Evolutionary conservation across 1,140 invertebrate genomes (phyloP).

Genomic region (Brachionus koreanus): DNA sequence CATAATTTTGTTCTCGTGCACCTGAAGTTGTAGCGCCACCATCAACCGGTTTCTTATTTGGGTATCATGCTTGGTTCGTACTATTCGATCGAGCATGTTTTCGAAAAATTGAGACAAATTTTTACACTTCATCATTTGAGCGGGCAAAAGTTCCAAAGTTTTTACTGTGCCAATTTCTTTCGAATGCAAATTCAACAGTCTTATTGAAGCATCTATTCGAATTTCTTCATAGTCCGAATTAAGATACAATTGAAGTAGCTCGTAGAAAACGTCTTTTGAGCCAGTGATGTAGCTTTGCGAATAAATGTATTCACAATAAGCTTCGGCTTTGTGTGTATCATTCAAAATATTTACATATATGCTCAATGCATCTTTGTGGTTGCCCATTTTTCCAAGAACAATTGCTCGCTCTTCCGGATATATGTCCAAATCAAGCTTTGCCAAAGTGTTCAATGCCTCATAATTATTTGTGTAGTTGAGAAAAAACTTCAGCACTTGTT

Average conservation of each 20-base stretch:
- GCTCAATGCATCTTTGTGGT: conserved; percentile 81
- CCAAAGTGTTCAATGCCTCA: conserved; percentile 15
- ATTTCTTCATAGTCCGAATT: conserved; percentile 16
- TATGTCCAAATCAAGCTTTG: conserved; percentile 35
- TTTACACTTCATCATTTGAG: conserved; percentile 47
- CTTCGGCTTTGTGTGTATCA: conserved; percentile 73
- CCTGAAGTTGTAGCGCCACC: conserved; percentile 47
- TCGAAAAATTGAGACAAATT: conserved; percentile 46
- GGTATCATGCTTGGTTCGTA: conserved; percentile 34
- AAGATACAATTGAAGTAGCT: conserved; percentile 31
- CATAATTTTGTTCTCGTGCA: conserved; percentile 70
- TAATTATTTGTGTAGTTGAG: conserved; percentile 35
- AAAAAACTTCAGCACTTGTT: conserved; percentile 41
- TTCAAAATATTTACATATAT: conserved; percentile 81
- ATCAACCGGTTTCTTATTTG: conserved; percentile 32
- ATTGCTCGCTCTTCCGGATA: conserved; percentile 81
- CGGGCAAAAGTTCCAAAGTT: conserved; percentile 47
- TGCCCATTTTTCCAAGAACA: conserved; percentile 77
- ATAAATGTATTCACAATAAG: conserved; percentile 41
- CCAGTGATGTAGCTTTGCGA: conserved; percentile 27
- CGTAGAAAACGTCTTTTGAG: conserved; percentile 6
- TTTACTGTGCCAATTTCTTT: conserved; percentile 45
- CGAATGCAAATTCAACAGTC: conserved; percentile 26
- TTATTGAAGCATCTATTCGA: conserved; percentile 25
- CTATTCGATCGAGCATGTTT: conserved; percentile 46